Evolutionary conservation across 2,113 vertebrate genomes (phyloP).

Genomic region (Paratilapia polleni): DNA sequence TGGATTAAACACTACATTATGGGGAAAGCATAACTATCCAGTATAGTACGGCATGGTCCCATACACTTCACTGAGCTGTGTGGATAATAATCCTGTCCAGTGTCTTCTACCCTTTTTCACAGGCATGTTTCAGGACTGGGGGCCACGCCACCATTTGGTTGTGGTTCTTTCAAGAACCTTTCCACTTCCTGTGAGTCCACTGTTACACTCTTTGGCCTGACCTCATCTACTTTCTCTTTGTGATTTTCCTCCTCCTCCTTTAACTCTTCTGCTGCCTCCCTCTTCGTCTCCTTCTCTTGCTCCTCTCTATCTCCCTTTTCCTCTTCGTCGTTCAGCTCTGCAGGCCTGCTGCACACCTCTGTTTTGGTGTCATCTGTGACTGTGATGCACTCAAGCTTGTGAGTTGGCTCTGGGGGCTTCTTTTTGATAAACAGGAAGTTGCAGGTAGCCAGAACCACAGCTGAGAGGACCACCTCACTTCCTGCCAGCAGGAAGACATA

Average conservation of each 20-base stretch:
- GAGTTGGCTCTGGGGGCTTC: conserved; percentile 74
- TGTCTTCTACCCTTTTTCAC: conserved; percentile 61
- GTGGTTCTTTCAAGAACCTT: conserved; percentile 85
- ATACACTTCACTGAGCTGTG: neutral
- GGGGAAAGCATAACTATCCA: conserved; percentile 1
- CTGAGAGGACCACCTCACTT: conserved; percentile 85
- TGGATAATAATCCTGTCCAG: neutral
- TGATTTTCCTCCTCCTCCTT: conserved; percentile 69
- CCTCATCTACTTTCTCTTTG: conserved; percentile 64
- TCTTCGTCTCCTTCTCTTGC: conserved; percentile 58
- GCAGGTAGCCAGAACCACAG: conserved; percentile 86
- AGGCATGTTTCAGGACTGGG: conserved; percentile 86
- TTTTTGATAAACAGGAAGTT: conserved; percentile 88
- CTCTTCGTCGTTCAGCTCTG: neutral
- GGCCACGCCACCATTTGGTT: conserved; percentile 78
- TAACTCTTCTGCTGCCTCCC: conserved; percentile 48
- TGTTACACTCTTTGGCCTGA: conserved; percentile 52
- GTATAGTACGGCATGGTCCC: neutral
- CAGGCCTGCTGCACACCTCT: conserved; percentile 12
- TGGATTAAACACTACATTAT: neutral
- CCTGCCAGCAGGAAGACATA: conserved; percentile 93
- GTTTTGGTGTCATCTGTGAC: conserved; percentile 23
- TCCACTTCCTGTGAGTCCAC: conserved; percentile 85
- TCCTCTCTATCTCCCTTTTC: conserved; percentile 49
- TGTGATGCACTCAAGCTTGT: conserved; percentile 80